phyloP scores from a whole-genome alignment of 2,113 vertebrate genomes.

The Dasyprocta punctata region DNA sequence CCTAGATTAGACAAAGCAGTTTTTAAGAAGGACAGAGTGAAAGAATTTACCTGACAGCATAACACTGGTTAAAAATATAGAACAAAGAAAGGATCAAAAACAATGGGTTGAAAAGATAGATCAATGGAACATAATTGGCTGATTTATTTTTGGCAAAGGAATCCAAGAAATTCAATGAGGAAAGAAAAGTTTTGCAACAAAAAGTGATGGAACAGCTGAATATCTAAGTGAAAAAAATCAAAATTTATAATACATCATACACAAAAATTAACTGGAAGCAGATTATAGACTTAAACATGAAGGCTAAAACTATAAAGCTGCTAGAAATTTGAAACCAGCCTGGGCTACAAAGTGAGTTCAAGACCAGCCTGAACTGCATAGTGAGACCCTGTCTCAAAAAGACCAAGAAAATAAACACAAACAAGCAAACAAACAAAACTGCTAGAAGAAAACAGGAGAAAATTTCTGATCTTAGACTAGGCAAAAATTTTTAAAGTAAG shows the following conservation, averaged over 20 bases:
- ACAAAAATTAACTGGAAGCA: neutral
- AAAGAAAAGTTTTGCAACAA: slow-evolving; percentile 4
- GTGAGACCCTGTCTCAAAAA: too few species aligned
- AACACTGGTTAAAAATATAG: neutral
- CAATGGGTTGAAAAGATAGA: neutral
- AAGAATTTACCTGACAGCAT: neutral
- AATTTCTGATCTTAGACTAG: neutral
- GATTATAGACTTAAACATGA: neutral
- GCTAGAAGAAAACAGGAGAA: neutral
- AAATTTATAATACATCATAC: neutral
- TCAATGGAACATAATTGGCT: neutral
- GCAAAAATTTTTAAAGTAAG: neutral
- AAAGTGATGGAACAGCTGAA: neutral
- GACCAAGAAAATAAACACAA: too few species aligned
- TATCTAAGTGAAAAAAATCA: neutral
- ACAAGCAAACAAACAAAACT: neutral
- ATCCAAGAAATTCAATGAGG: neutral
- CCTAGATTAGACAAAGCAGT: neutral
- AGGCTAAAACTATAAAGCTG: neutral
- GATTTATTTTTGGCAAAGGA: neutral
- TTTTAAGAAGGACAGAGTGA: neutral
- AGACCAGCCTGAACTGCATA: too few species aligned
- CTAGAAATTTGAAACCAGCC: too few species aligned
- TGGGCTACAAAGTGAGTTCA: too few species aligned
- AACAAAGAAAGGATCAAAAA: neutral